These are phyloP conservation scores for Condylura cristata DNA, from an alignment of 2,113 vertebrate genomes.

Conservation along the genomic window DNA sequence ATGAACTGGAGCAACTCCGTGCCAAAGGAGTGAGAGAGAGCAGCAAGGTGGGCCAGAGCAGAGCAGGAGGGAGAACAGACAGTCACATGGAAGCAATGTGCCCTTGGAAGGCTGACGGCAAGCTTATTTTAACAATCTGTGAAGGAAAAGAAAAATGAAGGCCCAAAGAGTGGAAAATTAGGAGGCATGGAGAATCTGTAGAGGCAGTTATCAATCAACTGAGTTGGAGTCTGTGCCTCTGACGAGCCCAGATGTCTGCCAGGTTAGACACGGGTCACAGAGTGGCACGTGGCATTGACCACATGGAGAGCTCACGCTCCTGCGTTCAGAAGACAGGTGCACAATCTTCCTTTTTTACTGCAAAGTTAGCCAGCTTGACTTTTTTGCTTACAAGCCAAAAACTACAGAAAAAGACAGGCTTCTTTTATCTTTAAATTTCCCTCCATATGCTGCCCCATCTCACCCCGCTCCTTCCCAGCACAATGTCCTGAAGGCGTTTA, in stretches of 20 bases:
- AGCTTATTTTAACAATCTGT: not conserved
- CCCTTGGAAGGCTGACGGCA: not conserved
- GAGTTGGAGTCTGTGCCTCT: not conserved
- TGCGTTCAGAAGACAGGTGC: not conserved
- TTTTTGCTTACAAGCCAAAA: conserved; percentile 1
- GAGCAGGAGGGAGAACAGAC: not conserved
- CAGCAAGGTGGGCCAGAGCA: not conserved
- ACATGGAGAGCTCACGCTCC: not conserved
- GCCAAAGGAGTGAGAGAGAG: not conserved
- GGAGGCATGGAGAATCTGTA: not conserved
- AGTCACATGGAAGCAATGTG: not conserved
- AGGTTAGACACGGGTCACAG: not conserved
- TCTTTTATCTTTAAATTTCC: not conserved
- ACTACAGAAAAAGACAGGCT: not conserved
- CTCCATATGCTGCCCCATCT: not conserved
- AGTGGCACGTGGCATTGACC: not conserved
- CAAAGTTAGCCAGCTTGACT: not conserved
- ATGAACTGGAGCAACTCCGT: not conserved
- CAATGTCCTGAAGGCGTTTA: not conserved
- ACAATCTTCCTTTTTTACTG: not conserved
- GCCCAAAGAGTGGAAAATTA: not conserved
- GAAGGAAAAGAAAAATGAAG: conserved; percentile 42
- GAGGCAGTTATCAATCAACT: not conserved
- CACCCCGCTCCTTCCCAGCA: not conserved
- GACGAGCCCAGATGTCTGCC: not conserved